These are phyloP conservation scores for Pempheris klunzingeri DNA, from an alignment of 2,797 vertebrate species.

Conservation along the genomic window DNA sequence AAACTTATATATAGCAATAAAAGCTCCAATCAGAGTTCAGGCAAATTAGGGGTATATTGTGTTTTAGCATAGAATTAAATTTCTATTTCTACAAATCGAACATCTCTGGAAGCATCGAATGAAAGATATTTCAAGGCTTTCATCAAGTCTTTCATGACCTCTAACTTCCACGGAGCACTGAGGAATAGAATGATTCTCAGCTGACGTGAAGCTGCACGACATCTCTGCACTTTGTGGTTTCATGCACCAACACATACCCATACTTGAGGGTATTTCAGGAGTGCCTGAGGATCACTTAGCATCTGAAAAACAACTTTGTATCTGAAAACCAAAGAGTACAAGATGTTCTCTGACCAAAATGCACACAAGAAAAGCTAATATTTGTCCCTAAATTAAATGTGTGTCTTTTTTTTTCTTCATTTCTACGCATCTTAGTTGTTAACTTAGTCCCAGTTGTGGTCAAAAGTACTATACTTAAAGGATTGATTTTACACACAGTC, in stretches of 20 bases:
- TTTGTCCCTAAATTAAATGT: slow-evolving; percentile 6
- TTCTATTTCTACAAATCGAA: slow-evolving; percentile 77
- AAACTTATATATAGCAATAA: slow-evolving; percentile 70
- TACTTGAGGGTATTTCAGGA: slow-evolving; percentile 75
- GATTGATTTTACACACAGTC: not conserved
- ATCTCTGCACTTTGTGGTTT: slow-evolving; percentile 74
- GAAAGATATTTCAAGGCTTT: slow-evolving; percentile 57
- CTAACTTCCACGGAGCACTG: slow-evolving; percentile 34
- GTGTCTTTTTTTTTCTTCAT: not conserved
- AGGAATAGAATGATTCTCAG: slow-evolving; percentile 64
- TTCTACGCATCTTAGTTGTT: not conserved
- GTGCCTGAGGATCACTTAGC: slow-evolving; percentile 46
- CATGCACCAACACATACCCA: slow-evolving; percentile 66
- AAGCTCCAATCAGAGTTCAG: slow-evolving; percentile 60
- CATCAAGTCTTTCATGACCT: slow-evolving; percentile 67
- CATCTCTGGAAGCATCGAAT: slow-evolving; percentile 52
- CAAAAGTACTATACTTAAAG: not conserved
- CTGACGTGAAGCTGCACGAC: slow-evolving; percentile 58
- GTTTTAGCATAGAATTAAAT: slow-evolving; percentile 75
- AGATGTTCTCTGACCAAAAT: slow-evolving; percentile 30
- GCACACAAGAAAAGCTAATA: slow-evolving; percentile 3
- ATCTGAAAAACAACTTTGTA: slow-evolving; percentile 46
- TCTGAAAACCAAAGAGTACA: slow-evolving; percentile 33
- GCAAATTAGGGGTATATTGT: slow-evolving; percentile 72
- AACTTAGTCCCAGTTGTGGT: not conserved